phyloP scores from a whole-genome alignment of 2,888 invertebrate species.

The Oligia strigilis region DNA sequence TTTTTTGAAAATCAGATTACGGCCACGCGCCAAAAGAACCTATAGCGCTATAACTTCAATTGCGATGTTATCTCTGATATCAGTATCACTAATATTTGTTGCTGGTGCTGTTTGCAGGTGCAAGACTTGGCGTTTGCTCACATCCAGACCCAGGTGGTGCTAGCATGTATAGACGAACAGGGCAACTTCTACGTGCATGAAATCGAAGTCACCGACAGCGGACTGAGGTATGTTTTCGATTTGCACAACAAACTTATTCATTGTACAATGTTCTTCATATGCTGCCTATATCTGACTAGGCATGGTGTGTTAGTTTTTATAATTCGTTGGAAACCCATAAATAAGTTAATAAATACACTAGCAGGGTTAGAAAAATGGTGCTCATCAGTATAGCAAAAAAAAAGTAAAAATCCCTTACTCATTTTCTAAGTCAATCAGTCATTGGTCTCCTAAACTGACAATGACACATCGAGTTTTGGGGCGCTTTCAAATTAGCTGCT shows the following conservation, averaged over 20 bases:
- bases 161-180: slow-evolving; percentile 96
- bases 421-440: not conserved
- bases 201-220: slow-evolving; percentile 92
- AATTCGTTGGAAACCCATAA: not conserved
- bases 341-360: not conserved
- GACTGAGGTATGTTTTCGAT: slow-evolving; percentile 86
- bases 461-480: not conserved
- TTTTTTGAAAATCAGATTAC: too few relatives aligned
- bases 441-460: not conserved
- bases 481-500: not conserved
- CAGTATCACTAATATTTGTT: not conserved
- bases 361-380: not conserved
- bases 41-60: not conserved
- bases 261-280: not conserved
- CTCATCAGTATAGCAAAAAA: not conserved
- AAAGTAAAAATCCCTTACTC: not conserved
- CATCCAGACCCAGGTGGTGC: slow-evolving; percentile 93
- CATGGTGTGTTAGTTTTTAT: not conserved
- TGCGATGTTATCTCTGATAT: not conserved
- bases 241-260: not conserved
- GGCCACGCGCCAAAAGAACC: not conserved
- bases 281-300: not conserved
- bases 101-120: slow-evolving; percentile 88
- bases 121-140: slow-evolving; percentile 98
- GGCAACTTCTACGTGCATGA: slow-evolving; percentile 96